Base-by-base conservation (phyloP, 2,888 invertebrate genomes). In the Orchesellides sinensis region DNA sequence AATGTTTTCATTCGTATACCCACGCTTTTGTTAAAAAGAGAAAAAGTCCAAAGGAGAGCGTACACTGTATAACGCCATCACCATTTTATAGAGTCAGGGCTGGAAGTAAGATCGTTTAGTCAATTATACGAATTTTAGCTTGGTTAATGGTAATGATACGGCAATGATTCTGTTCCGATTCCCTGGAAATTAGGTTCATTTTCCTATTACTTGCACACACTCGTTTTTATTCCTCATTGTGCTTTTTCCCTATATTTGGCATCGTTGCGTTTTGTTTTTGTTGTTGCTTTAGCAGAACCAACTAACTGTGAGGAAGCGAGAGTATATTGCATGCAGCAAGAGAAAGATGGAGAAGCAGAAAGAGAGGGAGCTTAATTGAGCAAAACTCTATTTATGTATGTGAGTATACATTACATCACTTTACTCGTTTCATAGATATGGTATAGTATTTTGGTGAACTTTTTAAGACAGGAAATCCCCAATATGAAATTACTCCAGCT, bases 141-240 rank as follows among this genome's bases (percentile, higher is more conserved):
- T 77, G 52, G 70, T 70, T 83, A 83, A 77, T 77, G 77, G 65
- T 83, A 83, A 83, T 83, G 82, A 77, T 83, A 83, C 77, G 77
- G 66, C 82, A 77, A 83, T 83, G 70, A 66, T 83, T 83, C 70
- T 77, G 77, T 77, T 75, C 56, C 25, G 56, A 70, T 56, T 56
- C 63, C 19, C 54, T 65, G 47, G 47, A 77, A 75, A 83, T 77
- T 70, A 65, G 35, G 72, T 75, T 75, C 68, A 59, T 75, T 82
- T 65, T 66, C 82, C 70, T 72, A 77, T 77, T 83, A 66, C 63
- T 77, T 83, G 65, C 70, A 83, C 75, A 72, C 82, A 54, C 45
- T 47, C 74, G 29, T 54, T n/a, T n/a, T 52, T 69, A 52, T 19
- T 56, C 54, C 17, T 27, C 14, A 40, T 35, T 32, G 25, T 47